phyloP scores from a whole-genome alignment of 2,797 vertebrate species.

The Potorous gilbertii region DNA sequence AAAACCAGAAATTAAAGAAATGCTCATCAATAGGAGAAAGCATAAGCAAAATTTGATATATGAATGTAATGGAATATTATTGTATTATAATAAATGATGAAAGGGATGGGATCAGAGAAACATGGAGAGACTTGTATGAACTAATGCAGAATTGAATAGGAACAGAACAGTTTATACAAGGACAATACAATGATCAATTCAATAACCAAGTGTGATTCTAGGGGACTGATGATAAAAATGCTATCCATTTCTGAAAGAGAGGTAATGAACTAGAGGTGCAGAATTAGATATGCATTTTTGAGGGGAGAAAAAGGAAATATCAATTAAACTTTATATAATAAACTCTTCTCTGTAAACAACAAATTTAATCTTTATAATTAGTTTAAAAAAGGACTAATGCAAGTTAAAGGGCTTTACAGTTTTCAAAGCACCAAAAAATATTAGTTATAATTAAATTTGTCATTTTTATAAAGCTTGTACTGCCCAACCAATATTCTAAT shows the following conservation, averaged over 20 bases:
- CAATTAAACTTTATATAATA: background rate
- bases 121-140: background rate
- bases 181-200: background rate
- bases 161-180: background rate
- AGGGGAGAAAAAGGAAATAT: background rate
- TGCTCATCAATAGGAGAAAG: background rate
- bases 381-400: background rate
- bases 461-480: conserved; percentile 34
- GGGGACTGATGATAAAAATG: background rate
- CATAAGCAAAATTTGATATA: background rate
- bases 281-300: background rate
- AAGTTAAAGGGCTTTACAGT: background rate
- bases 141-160: background rate
- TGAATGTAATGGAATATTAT: background rate
- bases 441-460: background rate
- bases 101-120: background rate
- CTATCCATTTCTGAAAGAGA: background rate
- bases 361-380: background rate
- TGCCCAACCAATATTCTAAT: conserved; percentile 32
- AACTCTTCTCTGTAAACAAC: background rate
- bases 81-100: background rate
- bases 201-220: background rate
- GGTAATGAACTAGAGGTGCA: background rate
- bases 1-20: background rate
- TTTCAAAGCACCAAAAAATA: background rate